Evolutionary conservation across 2,888 invertebrate genomes (phyloP).

Genomic region (Muschampia plurimacula): DNA sequence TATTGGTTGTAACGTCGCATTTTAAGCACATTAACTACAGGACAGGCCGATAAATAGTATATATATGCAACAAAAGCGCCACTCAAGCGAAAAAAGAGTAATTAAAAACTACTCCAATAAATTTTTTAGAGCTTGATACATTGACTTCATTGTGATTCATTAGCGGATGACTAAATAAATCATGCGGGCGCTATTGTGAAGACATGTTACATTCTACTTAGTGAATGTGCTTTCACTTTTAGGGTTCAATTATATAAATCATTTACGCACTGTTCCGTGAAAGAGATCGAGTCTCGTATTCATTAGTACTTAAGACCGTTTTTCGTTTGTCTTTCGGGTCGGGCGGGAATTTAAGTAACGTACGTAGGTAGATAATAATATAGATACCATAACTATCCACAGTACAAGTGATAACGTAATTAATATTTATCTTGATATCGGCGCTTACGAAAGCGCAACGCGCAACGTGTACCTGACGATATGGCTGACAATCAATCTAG

Average conservation of each 20-base stretch:
- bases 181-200: slow-evolving; percentile 41
- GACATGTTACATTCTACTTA: slow-evolving; percentile 34
- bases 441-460: slow-evolving; percentile 46
- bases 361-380: neutral
- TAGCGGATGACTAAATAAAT: slow-evolving; percentile 39
- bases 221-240: slow-evolving; percentile 45
- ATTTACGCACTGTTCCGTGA: slow-evolving; percentile 9
- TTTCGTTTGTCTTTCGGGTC: slow-evolving; percentile 9
- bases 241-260: slow-evolving; percentile 35
- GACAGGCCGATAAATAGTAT: slow-evolving; percentile 4
- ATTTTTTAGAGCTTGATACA: neutral
- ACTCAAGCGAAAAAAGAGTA: slow-evolving; percentile 4
- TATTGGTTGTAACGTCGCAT: neutral
- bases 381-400: neutral
- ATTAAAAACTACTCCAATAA: slow-evolving; percentile 28
- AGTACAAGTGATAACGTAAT: slow-evolving; percentile 42
- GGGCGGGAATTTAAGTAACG: slow-evolving; percentile 3
- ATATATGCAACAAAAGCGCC: slow-evolving; percentile 16
- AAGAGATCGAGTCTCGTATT: neutral
- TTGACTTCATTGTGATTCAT: slow-evolving; percentile 32
- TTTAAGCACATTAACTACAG: slow-evolving; percentile 18
- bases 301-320: slow-evolving; percentile 14
- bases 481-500: slow-evolving; percentile 41
- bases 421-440: slow-evolving; percentile 47
- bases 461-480: slow-evolving; percentile 17